Conservation (phyloP, 2,888 invertebrate species). For the Nephrotoma appendiculata region DNA sequence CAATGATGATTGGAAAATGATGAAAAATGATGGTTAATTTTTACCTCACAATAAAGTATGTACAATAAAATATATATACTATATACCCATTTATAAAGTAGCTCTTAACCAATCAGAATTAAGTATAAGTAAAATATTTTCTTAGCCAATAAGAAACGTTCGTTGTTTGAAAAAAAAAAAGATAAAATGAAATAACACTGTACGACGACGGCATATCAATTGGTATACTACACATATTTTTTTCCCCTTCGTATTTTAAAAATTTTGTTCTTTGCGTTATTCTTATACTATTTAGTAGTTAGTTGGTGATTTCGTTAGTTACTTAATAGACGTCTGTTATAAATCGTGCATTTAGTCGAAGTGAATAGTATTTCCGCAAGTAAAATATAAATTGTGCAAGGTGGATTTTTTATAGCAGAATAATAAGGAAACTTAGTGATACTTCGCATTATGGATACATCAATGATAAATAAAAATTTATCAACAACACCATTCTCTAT, state of each 20-base stretch:
- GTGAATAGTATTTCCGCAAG: background rate
- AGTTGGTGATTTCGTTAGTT: background rate
- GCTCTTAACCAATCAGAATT: constrained; percentile 1
- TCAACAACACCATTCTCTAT: constrained; percentile 54
- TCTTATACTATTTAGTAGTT: background rate
- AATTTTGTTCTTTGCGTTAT: background rate
- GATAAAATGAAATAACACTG: background rate
- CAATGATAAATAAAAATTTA: background rate
- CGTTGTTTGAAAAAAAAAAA: background rate
- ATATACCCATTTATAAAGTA: background rate
- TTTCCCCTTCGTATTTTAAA: background rate
- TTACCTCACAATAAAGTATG: background rate
- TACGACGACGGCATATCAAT: background rate
- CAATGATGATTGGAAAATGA: background rate
- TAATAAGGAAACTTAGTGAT: background rate
- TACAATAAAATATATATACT: background rate
- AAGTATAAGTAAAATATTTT: background rate
- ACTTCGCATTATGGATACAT: background rate
- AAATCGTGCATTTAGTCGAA: background rate
- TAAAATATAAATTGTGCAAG: background rate
- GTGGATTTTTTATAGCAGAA: background rate
- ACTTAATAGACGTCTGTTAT: background rate
- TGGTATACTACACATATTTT: background rate
- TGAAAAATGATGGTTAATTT: background rate
- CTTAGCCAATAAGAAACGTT: constrained; percentile 1